Evolutionary conservation across 1,140 invertebrate genomes (phyloP).

Genomic region (Dolichoris vasculosae): DNA sequence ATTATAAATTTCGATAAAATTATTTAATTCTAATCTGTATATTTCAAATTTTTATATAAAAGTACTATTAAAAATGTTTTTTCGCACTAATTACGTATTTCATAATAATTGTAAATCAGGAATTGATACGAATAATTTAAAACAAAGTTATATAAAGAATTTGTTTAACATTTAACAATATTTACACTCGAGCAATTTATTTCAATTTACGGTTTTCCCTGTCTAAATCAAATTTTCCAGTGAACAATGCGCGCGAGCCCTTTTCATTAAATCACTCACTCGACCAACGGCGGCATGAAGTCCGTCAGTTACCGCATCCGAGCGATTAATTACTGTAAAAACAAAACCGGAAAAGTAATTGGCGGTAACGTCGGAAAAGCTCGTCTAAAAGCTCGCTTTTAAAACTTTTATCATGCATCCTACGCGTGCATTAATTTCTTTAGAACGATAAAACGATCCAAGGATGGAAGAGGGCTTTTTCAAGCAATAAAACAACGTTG

Average conservation of each 20-base stretch:
- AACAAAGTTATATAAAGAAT: not conserved
- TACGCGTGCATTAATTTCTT: conserved; percentile 50
- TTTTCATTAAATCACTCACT: conserved; percentile 43
- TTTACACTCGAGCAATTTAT: conserved; percentile 5
- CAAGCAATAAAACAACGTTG: conserved; percentile 45
- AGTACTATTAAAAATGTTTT: not conserved
- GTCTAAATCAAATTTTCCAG: conserved; percentile 33
- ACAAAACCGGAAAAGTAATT: conserved; percentile 46
- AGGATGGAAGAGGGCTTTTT: conserved; percentile 41
- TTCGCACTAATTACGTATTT: not conserved
- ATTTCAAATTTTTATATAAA: no score
- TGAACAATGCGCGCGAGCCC: conserved; percentile 32
- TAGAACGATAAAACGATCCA: conserved; percentile 27
- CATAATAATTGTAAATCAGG: not conserved
- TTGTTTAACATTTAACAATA: not conserved
- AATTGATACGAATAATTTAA: not conserved
- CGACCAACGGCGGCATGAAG: not conserved
- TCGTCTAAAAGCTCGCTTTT: conserved; percentile 42
- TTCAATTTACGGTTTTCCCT: conserved; percentile 16
- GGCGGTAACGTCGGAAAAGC: conserved; percentile 42
- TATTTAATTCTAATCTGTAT: no score
- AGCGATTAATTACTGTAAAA: conserved; percentile 39
- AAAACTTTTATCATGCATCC: conserved; percentile 47
- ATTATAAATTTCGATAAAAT: no score
- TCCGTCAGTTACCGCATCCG: conserved; percentile 28